phyloP scores from a whole-genome alignment of 2,797 vertebrate species.

The Hirundo rustica region DNA sequence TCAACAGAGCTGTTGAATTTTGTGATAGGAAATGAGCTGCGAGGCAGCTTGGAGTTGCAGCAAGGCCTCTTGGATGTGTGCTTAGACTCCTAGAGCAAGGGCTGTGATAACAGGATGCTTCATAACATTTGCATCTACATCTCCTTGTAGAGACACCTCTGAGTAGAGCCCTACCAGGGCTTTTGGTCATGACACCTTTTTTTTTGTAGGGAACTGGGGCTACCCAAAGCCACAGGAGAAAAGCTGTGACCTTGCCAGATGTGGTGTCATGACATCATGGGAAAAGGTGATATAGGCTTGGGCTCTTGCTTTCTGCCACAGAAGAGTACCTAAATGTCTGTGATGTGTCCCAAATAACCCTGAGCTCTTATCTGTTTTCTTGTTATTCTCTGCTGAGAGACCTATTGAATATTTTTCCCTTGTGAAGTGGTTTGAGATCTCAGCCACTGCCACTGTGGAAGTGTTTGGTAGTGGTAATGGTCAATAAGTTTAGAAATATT shows the following conservation, averaged over 20 bases:
- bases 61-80: neutral
- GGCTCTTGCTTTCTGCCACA: neutral
- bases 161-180: accelerated
- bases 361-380: neutral
- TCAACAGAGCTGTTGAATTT: accelerated
- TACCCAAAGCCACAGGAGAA: neutral
- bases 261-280: neutral
- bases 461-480: neutral
- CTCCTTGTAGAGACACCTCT: neutral
- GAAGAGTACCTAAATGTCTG: neutral
- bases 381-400: neutral
- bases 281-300: neutral
- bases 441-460: neutral
- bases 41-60: neutral
- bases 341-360: neutral
- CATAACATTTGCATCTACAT: neutral
- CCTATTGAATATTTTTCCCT: neutral
- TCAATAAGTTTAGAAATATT: constrained; percentile 15
- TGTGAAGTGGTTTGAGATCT: neutral
- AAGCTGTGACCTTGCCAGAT: neutral
- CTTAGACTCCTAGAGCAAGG: neutral
- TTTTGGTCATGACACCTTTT: neutral
- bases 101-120: neutral
- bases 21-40: neutral
- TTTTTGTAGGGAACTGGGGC: neutral